These are phyloP conservation scores for Eucera pruinosa DNA, from an alignment of 2,888 invertebrate genomes.

Conservation along the genomic window DNA sequence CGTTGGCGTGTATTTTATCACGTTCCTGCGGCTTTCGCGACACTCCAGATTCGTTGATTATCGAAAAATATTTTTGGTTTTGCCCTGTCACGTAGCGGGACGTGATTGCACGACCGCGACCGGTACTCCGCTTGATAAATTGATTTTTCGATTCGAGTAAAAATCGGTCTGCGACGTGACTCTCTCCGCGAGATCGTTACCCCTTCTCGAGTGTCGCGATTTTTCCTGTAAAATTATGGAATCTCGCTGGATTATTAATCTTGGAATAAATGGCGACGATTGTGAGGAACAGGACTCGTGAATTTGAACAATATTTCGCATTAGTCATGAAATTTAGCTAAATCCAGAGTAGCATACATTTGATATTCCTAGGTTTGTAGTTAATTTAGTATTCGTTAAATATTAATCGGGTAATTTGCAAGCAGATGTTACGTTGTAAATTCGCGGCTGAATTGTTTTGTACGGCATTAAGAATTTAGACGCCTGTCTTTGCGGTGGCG, in stretches of 20 bases:
- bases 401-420: too few species aligned
- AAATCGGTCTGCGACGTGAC: conserved; percentile 27
- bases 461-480: too few species aligned
- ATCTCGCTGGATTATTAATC: conserved; percentile 2
- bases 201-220: too few species aligned
- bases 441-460: too few species aligned
- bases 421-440: too few species aligned
- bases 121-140: conserved; percentile 27
- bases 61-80: conserved; percentile 41
- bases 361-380: too few species aligned
- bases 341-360: too few species aligned
- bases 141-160: conserved; percentile 32
- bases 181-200: conserved; percentile 1
- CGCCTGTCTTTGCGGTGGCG: too few species aligned
- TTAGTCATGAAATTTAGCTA: too few species aligned
- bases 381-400: too few species aligned
- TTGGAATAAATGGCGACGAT: conserved; percentile 6
- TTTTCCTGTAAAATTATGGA: not conserved
- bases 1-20: conserved; percentile 26
- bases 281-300: too few species aligned
- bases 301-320: too few species aligned
- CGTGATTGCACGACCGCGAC: conserved; percentile 47
- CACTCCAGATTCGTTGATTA: conserved; percentile 21
- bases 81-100: conserved; percentile 36
- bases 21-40: conserved; percentile 31